Percentiles rank a stretch among this genome's conserved stretches.
Conservation (phyloP, 2,113 vertebrate genomes). For the Mustela lutreola region DNA sequence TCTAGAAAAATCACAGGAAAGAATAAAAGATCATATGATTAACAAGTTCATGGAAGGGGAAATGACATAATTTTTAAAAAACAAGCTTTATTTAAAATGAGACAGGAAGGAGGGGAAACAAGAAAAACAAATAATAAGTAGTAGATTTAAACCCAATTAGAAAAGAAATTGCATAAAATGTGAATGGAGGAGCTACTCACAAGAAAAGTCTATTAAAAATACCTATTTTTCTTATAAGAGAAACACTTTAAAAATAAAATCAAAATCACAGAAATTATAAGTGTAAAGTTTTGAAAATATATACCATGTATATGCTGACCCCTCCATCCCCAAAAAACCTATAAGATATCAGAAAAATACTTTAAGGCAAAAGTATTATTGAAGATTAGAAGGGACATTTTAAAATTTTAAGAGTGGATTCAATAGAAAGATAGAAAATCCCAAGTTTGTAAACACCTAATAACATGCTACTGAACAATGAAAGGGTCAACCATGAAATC, state of each 20-base stretch:
- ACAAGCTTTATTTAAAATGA: not conserved
- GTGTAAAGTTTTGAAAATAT: not conserved
- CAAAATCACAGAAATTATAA: not conserved
- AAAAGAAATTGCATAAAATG: not conserved
- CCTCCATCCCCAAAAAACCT: not conserved
- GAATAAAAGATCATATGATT: not conserved
- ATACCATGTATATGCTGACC: not conserved
- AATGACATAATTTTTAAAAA: not conserved
- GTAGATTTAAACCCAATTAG: not conserved
- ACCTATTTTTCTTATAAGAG: not conserved
- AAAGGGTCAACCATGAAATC: not conserved
- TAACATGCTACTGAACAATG: not conserved
- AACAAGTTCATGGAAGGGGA: not conserved
- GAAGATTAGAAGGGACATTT: not conserved
- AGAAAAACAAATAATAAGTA: not conserved
- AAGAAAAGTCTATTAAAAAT: not conserved
- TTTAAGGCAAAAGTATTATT: not conserved
- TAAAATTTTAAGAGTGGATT: not conserved
- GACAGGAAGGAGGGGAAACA: not conserved
- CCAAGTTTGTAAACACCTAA: not conserved
- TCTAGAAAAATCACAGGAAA: not conserved
- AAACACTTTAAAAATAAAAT: not conserved
- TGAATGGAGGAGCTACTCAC: not conserved
- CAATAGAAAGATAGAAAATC: not conserved
- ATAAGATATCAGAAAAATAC: not conserved